Evolutionary conservation across 2,797 vertebrate genomes (phyloP).

Genomic region (Aratinga solstitialis): DNA sequence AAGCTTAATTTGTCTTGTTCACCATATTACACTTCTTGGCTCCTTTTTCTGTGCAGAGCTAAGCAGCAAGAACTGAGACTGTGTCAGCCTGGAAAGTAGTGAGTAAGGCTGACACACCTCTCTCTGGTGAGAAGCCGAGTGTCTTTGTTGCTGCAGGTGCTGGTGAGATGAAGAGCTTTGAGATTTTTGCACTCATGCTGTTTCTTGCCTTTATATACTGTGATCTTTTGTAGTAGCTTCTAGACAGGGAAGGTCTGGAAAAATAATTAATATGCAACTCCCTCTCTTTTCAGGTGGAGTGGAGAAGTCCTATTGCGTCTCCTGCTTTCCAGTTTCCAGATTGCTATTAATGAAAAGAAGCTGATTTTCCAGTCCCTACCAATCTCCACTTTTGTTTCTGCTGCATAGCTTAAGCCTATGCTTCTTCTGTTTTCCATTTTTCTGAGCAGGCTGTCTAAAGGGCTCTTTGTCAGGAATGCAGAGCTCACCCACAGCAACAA

Average conservation of each 20-base stretch:
- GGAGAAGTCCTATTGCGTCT: background rate
- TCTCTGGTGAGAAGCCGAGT: background rate
- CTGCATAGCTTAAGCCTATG: background rate
- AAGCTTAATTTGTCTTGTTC: background rate
- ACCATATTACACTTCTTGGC: background rate
- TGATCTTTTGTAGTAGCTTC: background rate
- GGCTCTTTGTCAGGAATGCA: background rate
- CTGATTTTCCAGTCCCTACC: background rate
- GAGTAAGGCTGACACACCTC: background rate
- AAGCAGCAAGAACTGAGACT: background rate
- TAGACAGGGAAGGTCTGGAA: background rate
- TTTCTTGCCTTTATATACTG: background rate
- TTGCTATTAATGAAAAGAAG: background rate
- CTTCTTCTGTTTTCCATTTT: background rate
- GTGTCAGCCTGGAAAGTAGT: background rate
- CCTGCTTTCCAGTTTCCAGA: background rate
- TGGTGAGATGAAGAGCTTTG: background rate
- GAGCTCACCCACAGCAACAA: background rate
- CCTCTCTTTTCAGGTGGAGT: background rate
- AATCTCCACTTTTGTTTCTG: background rate
- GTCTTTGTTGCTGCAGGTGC: background rate
- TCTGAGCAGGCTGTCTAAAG: background rate
- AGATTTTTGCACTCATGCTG: background rate
- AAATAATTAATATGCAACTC: background rate
- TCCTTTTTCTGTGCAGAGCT: background rate